Conservation (phyloP, 2,888 invertebrate species). For the Hypomecis atomaria region DNA sequence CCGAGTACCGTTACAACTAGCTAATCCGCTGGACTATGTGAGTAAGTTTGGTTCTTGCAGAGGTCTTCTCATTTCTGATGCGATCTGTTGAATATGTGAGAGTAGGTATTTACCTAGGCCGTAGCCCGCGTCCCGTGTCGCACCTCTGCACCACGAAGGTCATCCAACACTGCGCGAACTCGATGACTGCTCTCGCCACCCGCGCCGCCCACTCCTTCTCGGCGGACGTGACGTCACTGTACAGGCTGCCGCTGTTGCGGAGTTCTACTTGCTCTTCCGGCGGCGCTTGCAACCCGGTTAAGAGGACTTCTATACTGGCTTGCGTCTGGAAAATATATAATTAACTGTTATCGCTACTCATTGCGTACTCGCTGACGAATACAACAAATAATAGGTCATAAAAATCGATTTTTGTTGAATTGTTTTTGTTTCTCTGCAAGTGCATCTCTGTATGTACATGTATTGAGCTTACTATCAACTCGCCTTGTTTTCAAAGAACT, state of each 20-base stretch:
- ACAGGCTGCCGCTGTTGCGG: slow-evolving; percentile 18
- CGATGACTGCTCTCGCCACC: slow-evolving; percentile 69
- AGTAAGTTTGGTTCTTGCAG: too few species aligned
- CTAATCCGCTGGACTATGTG: too few species aligned
- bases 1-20: too few species aligned
- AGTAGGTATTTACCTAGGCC: slow-evolving; percentile 83
- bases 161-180: slow-evolving; percentile 92
- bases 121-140: slow-evolving; percentile 91
- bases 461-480: too few species aligned
- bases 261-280: slow-evolving; percentile 37
- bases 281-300: slow-evolving; percentile 39
- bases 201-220: slow-evolving; percentile 61
- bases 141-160: slow-evolving; percentile 93
- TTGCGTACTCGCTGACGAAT: too few species aligned
- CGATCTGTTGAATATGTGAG: background rate
- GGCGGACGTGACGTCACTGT: slow-evolving; percentile 38
- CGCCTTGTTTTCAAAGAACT: too few species aligned
- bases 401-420: too few species aligned
- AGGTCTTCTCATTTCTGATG: too few species aligned
- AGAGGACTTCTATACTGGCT: slow-evolving; percentile 56
- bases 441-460: too few species aligned
- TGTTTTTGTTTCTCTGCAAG: too few species aligned
- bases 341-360: too few species aligned
- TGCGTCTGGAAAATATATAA: slow-evolving; percentile 47
- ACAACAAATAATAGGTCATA: too few species aligned